phyloP scores from a whole-genome alignment of 2,888 invertebrate species.

The Mimas tiliae region DNA sequence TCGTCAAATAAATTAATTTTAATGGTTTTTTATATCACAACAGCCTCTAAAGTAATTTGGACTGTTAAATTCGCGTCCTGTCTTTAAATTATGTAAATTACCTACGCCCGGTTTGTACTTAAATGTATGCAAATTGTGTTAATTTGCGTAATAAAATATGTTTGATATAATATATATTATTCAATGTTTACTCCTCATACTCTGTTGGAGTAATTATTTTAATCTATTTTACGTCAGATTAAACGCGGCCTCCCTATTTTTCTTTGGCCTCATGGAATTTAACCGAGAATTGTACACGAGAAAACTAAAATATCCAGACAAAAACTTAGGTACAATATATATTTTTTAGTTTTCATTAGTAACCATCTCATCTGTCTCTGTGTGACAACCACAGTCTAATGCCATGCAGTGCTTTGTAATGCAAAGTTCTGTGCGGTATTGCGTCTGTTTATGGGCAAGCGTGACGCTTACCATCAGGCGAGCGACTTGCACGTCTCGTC shows the following conservation, averaged over 20 bases:
- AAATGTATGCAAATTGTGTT: slow-evolving; percentile 14
- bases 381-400: too few relatives aligned
- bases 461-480: too few relatives aligned
- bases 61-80: neutral
- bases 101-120: neutral
- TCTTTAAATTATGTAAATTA: slow-evolving; percentile 11
- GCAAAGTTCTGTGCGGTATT: too few relatives aligned
- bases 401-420: too few relatives aligned
- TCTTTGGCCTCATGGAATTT: neutral
- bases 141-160: too few relatives aligned
- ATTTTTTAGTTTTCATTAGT: too few relatives aligned
- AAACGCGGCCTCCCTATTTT: neutral
- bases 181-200: slow-evolving; percentile 7
- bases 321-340: too few relatives aligned
- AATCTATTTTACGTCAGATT: neutral
- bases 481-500: too few relatives aligned
- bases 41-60: neutral
- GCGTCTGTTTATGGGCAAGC: too few relatives aligned
- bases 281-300: neutral
- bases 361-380: too few relatives aligned
- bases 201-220: neutral
- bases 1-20: too few relatives aligned
- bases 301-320: neutral
- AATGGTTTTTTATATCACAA: too few relatives aligned
- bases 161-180: neutral